Evolutionary conservation across 1,140 invertebrate genomes (phyloP).

Genomic region (Trissolcus basalis): DNA sequence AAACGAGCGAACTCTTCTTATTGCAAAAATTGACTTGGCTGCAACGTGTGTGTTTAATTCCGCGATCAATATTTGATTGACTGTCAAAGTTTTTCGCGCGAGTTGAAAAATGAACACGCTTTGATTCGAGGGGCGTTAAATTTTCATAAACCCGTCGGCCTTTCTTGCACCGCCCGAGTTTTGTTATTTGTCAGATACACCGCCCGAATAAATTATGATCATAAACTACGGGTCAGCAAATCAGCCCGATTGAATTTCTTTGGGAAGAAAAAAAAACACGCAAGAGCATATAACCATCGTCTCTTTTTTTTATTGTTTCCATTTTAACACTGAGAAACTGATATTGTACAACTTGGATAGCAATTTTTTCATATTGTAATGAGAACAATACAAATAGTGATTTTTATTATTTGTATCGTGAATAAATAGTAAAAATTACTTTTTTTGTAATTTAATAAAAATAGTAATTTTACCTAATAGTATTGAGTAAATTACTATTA

Average conservation of each 20-base stretch:
- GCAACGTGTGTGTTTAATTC: conserved; percentile 30
- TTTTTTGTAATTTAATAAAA: too few species aligned
- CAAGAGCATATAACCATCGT: too few species aligned
- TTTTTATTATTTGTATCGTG: too few species aligned
- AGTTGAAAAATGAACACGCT: conserved; percentile 30
- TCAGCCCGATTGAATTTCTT: conserved; percentile 31
- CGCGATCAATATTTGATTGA: conserved; percentile 39
- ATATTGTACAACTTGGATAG: too few species aligned
- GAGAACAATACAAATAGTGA: too few species aligned
- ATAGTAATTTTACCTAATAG: too few species aligned
- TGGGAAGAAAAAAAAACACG: conserved; percentile 3
- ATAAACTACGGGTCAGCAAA: conserved; percentile 31
- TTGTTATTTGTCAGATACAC: conserved; percentile 46
- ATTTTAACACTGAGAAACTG: too few species aligned
- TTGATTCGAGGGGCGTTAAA: conserved; percentile 6
- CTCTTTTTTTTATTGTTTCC: not conserved
- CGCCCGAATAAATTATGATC: conserved; percentile 45
- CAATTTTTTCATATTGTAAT: too few species aligned
- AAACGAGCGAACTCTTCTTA: conserved; percentile 17
- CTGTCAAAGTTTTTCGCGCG: conserved; percentile 28
- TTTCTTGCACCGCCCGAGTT: conserved; percentile 17
- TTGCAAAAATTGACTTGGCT: conserved; percentile 13
- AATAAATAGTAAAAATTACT: too few species aligned
- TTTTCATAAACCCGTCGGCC: conserved; percentile 22
- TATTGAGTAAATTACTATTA: too few species aligned